Percentiles rank a stretch among this genome's conserved stretches.
Evolutionary conservation across 2,888 invertebrate genomes (phyloP).

Genomic region (Stegophylla sp.): DNA sequence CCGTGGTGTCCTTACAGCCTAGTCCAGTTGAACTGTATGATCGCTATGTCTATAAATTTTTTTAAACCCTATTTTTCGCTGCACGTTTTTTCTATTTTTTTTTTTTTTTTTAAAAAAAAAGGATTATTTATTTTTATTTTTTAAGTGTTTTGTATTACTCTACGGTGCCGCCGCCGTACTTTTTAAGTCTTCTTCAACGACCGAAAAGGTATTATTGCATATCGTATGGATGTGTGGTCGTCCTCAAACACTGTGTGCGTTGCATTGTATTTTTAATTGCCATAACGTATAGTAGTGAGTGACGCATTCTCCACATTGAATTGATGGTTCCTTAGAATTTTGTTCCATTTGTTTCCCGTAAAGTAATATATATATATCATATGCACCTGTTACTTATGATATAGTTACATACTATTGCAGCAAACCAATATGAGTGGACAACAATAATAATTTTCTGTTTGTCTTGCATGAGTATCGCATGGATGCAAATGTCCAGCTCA

Average conservation of each 20-base stretch:
- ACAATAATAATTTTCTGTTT: neutral
- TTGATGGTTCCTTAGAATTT: neutral
- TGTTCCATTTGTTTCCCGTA: neutral
- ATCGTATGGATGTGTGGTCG: constrained; percentile 11
- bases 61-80: constrained; percentile 59
- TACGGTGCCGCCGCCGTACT: neutral
- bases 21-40: constrained; percentile 63
- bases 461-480: neutral
- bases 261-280: neutral
- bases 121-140: constrained; percentile 62
- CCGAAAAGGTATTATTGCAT: constrained; percentile 37
- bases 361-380: too few species aligned
- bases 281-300: neutral
- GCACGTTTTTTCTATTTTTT: constrained; percentile 57
- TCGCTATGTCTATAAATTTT: constrained; percentile 41
- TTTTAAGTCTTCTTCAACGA: constrained; percentile 18
- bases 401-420: too few species aligned
- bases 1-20: constrained; percentile 82
- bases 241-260: neutral
- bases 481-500: neutral
- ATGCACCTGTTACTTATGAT: too few species aligned
- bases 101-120: too few species aligned
- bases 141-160: constrained; percentile 34
- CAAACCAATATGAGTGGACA: neutral
- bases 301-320: neutral